These are phyloP conservation scores for Chironex yamaguchii DNA, from an alignment of 30 jellyfish, hydroid and myxozoan genomes.

Conservation along the genomic window DNA sequence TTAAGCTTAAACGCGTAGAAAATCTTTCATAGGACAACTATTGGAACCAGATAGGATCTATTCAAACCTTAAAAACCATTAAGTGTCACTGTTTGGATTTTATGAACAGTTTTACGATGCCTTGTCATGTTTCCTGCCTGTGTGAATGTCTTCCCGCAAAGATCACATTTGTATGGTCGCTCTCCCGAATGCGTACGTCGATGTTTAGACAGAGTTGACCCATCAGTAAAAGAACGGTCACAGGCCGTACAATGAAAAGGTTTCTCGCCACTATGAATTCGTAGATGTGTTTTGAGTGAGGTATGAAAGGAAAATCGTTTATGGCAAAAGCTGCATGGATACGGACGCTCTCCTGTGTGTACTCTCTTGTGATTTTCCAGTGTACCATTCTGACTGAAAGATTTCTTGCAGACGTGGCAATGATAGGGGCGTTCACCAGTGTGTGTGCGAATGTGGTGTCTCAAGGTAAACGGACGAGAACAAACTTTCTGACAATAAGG, in stretches of 20 bases:
- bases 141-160: constrained; percentile 65
- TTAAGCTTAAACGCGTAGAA: no score
- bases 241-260: constrained; percentile 75
- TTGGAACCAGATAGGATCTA: no score
- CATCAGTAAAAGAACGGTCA: constrained; percentile 72
- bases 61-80: no score
- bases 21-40: no score
- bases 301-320: constrained; percentile 73
- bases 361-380: constrained; percentile 79
- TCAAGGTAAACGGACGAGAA: constrained; percentile 81
- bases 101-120: constrained; percentile 75
- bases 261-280: constrained; percentile 84
- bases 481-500: constrained; percentile 64
- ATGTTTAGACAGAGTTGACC: constrained; percentile 83
- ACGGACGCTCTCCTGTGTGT: constrained; percentile 80
- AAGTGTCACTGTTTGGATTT: no score
- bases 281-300: constrained; percentile 76
- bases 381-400: constrained; percentile 77
- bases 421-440: constrained; percentile 73
- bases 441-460: constrained; percentile 78
- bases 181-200: constrained; percentile 80
- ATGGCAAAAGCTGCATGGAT: constrained; percentile 63
- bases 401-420: constrained; percentile 68
- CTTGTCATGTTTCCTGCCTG: constrained; percentile 87
- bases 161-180: constrained; percentile 66